phyloP scores from a whole-genome alignment of 2,113 vertebrate genomes.

The human (Homo sapiens) region GRCh38 chr6:116176001-116176500 shows the following conservation, averaged over 20 bases:
- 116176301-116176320: not conserved
- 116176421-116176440: not conserved
- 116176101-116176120: not conserved
- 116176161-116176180: not conserved
- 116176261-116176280: not conserved
- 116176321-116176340: not conserved
- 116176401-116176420: not conserved
- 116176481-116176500: not conserved
- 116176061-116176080: not conserved
- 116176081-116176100: not conserved
- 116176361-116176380: not conserved
- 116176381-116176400: not conserved
- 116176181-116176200: not conserved
- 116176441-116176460: not conserved
- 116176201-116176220: not conserved
- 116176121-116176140: not conserved
- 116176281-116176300: not conserved
- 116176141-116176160: not conserved
- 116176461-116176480: not conserved
- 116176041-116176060: not conserved
- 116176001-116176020: not conserved
- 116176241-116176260: not conserved
- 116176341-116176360: not conserved
- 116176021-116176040: not conserved
- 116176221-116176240: not conserved